Evolutionary conservation across 1,140 invertebrate genomes (phyloP).

Genomic region (Dolichoris vasculosae): DNA sequence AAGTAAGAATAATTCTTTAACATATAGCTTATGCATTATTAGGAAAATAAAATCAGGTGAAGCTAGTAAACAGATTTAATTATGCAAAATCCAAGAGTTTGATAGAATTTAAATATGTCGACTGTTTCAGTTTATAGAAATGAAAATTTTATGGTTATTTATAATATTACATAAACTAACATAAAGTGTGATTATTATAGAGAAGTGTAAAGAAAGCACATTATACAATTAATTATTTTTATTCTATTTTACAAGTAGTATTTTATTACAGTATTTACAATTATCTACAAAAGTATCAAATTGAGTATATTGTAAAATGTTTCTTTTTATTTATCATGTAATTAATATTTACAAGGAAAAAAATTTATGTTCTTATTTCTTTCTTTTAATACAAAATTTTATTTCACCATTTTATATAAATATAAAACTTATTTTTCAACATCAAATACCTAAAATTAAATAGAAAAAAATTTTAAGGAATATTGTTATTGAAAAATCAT

Average conservation of each 20-base stretch:
- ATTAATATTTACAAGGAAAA: not conserved
- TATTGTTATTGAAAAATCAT: conserved; percentile 28
- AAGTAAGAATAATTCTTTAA: conserved; percentile 34
- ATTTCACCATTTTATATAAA: not conserved
- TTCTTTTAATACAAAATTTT: not conserved
- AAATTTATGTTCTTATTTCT: conserved; percentile 2
- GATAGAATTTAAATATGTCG: conserved; percentile 21
- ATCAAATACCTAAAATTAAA: conserved; percentile 29
- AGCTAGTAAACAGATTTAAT: conserved; percentile 11
- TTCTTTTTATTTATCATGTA: not conserved
- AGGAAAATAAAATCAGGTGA: not conserved
- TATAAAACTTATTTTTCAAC: not conserved
- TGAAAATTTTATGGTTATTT: not conserved
- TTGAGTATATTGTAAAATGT: not conserved
- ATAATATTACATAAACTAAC: conserved; percentile 32
- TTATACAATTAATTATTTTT: conserved; percentile 21
- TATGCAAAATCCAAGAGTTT: conserved; percentile 25
- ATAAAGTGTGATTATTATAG: conserved; percentile 35
- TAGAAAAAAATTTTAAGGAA: conserved; percentile 7
- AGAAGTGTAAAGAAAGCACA: not conserved
- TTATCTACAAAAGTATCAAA: not conserved
- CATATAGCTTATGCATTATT: conserved; percentile 5
- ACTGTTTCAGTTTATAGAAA: conserved; percentile 26
- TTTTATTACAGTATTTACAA: not conserved
- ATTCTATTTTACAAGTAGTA: not conserved